phyloP scores from a whole-genome alignment of 2,797 vertebrate genomes.

The Uromys caudimaculatus region DNA sequence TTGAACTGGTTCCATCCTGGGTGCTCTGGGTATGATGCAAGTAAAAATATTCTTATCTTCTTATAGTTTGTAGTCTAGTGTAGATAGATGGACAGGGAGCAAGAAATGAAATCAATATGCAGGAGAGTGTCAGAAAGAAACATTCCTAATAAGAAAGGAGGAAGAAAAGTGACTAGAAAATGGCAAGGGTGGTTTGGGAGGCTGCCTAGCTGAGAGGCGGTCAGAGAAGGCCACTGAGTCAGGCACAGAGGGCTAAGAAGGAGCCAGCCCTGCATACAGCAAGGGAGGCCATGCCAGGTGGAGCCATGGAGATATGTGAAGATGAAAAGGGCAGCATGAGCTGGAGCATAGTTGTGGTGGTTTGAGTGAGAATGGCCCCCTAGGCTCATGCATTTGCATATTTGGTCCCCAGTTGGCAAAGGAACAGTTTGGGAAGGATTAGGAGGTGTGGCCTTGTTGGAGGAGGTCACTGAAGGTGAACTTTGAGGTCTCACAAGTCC shows the following conservation, averaged over 20 bases:
- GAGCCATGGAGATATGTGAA: too few species aligned
- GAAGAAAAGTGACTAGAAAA: neutral
- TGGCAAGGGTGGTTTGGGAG: neutral
- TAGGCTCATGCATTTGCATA: neutral
- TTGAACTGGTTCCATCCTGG: neutral
- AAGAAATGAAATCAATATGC: neutral
- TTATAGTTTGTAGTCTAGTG: neutral
- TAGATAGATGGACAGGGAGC: neutral
- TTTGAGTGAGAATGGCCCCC: neutral
- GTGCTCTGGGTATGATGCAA: neutral
- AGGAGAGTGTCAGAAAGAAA: neutral
- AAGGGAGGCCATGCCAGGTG: neutral
- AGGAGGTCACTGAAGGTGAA: neutral
- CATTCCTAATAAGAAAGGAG: neutral
- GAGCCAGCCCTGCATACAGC: neutral
- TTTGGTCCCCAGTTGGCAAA: neutral
- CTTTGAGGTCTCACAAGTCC: neutral
- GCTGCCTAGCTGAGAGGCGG: neutral
- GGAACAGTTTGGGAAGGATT: neutral
- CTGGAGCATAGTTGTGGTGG: neutral
- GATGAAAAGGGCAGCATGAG: neutral
- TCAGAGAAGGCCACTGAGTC: neutral
- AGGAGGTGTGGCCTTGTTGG: neutral
- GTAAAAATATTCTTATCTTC: neutral
- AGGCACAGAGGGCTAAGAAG: neutral